Conservation (phyloP, 2,888 invertebrate genomes). For the Cheilosia urbana region DNA sequence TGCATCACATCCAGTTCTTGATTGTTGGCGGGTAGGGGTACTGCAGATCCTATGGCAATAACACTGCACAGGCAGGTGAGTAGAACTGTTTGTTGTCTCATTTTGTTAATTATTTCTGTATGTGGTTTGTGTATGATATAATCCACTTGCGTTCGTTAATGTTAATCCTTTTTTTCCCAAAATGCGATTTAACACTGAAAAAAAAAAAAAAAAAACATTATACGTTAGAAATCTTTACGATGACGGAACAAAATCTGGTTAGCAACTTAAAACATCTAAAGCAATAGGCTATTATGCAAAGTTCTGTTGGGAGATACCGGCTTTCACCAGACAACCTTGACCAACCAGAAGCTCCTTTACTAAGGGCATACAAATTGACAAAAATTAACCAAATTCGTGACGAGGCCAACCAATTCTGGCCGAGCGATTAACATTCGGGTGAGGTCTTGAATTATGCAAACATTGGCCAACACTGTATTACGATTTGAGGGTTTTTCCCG, state of each 20-base stretch:
- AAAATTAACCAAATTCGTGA: conserved; percentile 22
- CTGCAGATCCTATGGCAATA: conserved; percentile 78
- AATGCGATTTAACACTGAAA: conserved; percentile 55
- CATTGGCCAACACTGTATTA: conserved; percentile 48
- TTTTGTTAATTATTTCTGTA: conserved; percentile 75
- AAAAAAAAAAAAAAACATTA: conserved; percentile 39
- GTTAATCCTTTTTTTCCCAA: conserved; percentile 43
- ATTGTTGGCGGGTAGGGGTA: conserved; percentile 81
- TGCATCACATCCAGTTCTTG: conserved; percentile 83
- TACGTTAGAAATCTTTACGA: background rate
- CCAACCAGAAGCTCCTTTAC: conserved; percentile 25
- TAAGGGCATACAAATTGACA: background rate
- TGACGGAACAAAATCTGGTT: conserved; percentile 7
- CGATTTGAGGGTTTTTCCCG: conserved; percentile 62
- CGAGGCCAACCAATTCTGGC: conserved; percentile 21
- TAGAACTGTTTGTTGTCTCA: conserved; percentile 79
- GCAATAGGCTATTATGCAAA: conserved; percentile 2
- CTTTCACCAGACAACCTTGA: conserved; percentile 44
- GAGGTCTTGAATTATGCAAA: conserved; percentile 64
- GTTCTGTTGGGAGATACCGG: conserved; percentile 35
- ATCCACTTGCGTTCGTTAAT: conserved; percentile 38
- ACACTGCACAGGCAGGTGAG: conserved; percentile 80
- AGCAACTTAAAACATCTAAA: background rate
- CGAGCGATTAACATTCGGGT: conserved; percentile 47
- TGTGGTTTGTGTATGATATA: conserved; percentile 38